A percentile compares a stretch with the other conserved stretches of the same genome.
phyloP scores from a whole-genome alignment of 2,797 vertebrate genomes.

The Graptemys geographica region DNA sequence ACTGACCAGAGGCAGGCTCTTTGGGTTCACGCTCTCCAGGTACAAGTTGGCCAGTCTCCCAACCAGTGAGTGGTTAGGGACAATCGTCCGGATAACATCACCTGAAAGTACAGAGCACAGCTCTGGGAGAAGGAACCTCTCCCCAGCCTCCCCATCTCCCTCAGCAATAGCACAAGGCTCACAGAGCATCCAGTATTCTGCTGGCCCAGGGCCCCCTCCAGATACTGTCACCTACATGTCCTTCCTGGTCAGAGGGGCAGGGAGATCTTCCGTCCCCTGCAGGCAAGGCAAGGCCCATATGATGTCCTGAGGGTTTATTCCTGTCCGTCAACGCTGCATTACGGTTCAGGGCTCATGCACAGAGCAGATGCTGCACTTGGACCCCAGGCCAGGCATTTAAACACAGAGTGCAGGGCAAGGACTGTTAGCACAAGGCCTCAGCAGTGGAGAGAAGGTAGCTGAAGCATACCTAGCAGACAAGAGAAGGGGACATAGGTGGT shows the following conservation, averaged over 20 bases:
- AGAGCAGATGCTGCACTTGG: rapidly evolving
- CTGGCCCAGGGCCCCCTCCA: not conserved
- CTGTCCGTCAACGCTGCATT: not conserved
- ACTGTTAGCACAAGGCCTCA: not conserved
- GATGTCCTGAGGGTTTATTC: not conserved
- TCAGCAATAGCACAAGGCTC: not conserved
- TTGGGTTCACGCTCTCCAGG: constrained; percentile 87
- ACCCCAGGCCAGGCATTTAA: not conserved
- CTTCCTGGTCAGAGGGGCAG: not conserved
- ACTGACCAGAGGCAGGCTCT: constrained; percentile 51
- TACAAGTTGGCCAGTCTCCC: constrained; percentile 91
- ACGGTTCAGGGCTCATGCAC: rapidly evolving
- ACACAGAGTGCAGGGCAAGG: rapidly evolving
- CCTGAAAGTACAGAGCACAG: constrained; percentile 78
- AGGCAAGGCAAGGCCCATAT: not conserved
- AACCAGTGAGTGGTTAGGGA: constrained; percentile 91
- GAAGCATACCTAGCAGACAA: constrained; percentile 90
- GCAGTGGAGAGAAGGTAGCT: not conserved
- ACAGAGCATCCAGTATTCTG: not conserved
- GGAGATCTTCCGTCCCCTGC: not conserved
- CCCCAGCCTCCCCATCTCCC: not conserved
- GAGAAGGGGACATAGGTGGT: constrained; percentile 96
- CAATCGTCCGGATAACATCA: constrained; percentile 88
- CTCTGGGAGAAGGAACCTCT: not conserved
- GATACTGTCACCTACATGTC: not conserved